Percentiles rank a stretch among this genome's conserved stretches.
phyloP scores from a whole-genome alignment of 2,113 vertebrate genomes.

The Odobenus rosmarus region DNA sequence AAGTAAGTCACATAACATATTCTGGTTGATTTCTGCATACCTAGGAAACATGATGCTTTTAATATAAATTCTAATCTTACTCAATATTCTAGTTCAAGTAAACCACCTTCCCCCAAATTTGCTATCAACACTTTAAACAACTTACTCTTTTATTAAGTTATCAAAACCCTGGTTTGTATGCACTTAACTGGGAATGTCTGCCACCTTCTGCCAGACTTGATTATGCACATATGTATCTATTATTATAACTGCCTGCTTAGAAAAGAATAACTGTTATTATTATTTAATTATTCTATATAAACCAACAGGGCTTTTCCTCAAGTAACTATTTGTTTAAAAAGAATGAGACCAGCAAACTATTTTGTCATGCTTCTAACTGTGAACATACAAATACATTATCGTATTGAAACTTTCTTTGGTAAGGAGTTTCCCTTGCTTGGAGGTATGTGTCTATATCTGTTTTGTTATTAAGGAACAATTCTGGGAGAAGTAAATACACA shows the following conservation, averaged over 20 bases:
- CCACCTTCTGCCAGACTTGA: slow-evolving; percentile 75
- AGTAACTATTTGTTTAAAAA: slow-evolving; percentile 62
- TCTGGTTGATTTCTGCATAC: slow-evolving; percentile 64
- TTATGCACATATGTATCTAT: slow-evolving; percentile 65
- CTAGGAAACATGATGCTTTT: slow-evolving; percentile 68
- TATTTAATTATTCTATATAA: slow-evolving; percentile 63
- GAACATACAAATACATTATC: not conserved
- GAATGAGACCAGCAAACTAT: slow-evolving; percentile 1
- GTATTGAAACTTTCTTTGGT: slow-evolving; percentile 27
- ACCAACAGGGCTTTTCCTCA: slow-evolving; percentile 41
- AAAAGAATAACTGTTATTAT: slow-evolving; percentile 62
- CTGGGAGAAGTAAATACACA: slow-evolving; percentile 19
- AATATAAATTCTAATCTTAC: slow-evolving; percentile 75
- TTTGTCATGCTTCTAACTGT: slow-evolving; percentile 13
- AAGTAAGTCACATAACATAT: slow-evolving; percentile 1
- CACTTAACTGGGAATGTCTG: slow-evolving; percentile 72
- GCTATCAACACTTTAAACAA: slow-evolving; percentile 65
- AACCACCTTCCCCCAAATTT: slow-evolving; percentile 43
- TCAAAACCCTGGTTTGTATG: slow-evolving; percentile 68
- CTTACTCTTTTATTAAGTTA: slow-evolving; percentile 78
- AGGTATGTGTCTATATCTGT: not conserved
- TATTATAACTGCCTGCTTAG: slow-evolving; percentile 70
- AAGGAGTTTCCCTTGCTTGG: not conserved
- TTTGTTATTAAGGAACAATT: slow-evolving; percentile 49
- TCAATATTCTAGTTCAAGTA: slow-evolving; percentile 70